Conservation (phyloP, 2,888 invertebrate genomes). For the Dasypolia templi region DNA sequence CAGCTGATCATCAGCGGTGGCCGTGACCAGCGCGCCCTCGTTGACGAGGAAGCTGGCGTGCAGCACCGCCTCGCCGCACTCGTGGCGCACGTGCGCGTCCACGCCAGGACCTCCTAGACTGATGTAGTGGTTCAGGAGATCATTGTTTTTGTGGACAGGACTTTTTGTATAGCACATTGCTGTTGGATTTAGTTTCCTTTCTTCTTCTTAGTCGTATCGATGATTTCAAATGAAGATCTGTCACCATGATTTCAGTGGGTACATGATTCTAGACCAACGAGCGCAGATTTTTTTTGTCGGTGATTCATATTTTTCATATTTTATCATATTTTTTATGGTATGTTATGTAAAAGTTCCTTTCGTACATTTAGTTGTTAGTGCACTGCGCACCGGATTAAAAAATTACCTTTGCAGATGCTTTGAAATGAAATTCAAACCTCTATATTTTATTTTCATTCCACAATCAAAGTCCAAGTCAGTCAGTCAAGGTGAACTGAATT, state of each 20-base stretch:
- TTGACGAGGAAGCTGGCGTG: conserved; percentile 98
- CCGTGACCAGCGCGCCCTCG: conserved; percentile 98
- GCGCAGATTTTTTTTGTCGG: no score
- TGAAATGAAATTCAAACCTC: not conserved
- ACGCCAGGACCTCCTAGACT: conserved; percentile 99
- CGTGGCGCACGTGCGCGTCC: conserved; percentile 98
- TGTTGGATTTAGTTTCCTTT: no score
- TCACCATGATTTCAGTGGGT: no score
- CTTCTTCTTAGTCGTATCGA: no score
- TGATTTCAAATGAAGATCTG: no score
- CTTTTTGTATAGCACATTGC: no score
- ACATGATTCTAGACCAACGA: no score
- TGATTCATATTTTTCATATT: no score
- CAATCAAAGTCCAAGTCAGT: not conserved
- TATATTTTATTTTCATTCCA: no score
- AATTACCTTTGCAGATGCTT: no score
- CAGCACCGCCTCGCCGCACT: conserved; percentile 94
- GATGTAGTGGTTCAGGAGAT: conserved; percentile 76
- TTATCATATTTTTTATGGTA: not conserved
- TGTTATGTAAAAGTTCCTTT: not conserved
- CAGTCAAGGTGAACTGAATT: not conserved
- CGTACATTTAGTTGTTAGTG: not conserved
- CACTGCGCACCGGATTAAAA: no score
- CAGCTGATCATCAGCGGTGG: conserved; percentile 98
- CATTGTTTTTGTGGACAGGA: conserved; percentile 12